A percentile compares a stretch with the other conserved stretches of the same genome.
These are phyloP conservation scores for Hemaris fuciformis DNA, from an alignment of 2,888 invertebrate species.

Conservation along the genomic window DNA sequence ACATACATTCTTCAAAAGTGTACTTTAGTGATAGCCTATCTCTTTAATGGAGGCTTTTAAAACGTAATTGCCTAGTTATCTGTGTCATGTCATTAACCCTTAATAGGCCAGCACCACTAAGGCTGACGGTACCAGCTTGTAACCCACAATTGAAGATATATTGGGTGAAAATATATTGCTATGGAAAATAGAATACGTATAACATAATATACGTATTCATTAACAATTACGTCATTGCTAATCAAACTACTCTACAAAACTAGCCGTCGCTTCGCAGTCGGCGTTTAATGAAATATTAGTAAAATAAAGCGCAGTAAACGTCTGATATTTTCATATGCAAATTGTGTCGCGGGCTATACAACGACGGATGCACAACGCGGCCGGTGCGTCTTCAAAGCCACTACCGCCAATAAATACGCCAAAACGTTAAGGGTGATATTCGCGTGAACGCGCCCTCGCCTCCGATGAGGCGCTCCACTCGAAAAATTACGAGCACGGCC, in stretches of 20 bases:
- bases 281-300: conserved; percentile 5
- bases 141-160: too few relatives aligned
- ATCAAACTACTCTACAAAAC: background rate
- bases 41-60: too few relatives aligned
- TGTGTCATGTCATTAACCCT: too few relatives aligned
- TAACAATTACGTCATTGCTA: background rate
- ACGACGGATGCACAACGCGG: background rate
- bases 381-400: conserved; percentile 9
- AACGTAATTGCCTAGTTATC: too few relatives aligned
- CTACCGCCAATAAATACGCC: conserved; percentile 22
- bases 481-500: conserved; percentile 44
- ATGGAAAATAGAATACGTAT: too few relatives aligned
- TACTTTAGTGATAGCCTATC: too few relatives aligned
- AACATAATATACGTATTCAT: too few relatives aligned
- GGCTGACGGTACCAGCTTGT: too few relatives aligned
- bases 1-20: too few relatives aligned
- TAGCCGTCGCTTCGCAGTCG: background rate
- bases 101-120: too few relatives aligned
- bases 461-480: conserved; percentile 23
- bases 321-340: conserved; percentile 12
- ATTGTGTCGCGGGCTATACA: conserved; percentile 1
- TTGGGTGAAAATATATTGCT: too few relatives aligned
- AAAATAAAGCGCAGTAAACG: background rate
- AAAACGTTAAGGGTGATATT: conserved; percentile 31
- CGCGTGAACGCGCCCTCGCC: conserved; percentile 28